Evolutionary conservation across 2,888 invertebrate genomes (phyloP), one percentile per base, ranked within the genome.

Genomic region (Cephus pulcher): DNA sequence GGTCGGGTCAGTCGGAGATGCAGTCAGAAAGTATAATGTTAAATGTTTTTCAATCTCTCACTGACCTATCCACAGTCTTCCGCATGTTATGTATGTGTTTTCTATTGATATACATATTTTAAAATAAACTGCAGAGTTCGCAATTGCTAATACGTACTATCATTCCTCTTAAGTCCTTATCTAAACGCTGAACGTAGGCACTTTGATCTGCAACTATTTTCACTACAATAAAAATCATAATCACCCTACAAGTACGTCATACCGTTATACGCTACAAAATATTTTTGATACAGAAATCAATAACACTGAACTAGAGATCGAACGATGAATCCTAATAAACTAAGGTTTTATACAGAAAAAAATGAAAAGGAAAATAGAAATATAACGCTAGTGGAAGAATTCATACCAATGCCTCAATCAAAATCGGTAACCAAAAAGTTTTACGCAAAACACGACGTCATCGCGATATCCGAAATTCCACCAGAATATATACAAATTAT

Each of bases 31-130:
- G 35, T 37, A 73, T n/a, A 69, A 15, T 23, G 11, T 78, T 78
- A 33, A 30, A 74, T 34, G 33, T n/a, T 11, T 78, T 76, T 34
- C 32, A 32, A n/a, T 70, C 34, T 30, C 68, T 76, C 73, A 33
- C 69, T 37, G 73, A 76, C 73, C 75, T 81, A 79, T 83, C 80
- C 80, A 82, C 80, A 80, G 86, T 89, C 87, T 88, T 89, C 85
- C 88, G 88, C 87, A 89, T 89, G 87, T 89, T 89, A 88, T 87
- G 88, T 90, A 89, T 86, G 89, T 88, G 87, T 90, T 90, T 90
- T 91, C 85, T 90, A 90, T 89, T 87, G 86, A 88, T 90, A 88
- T 87, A 88, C 88, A 87, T 88, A 90, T 89, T 90, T 90, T 90
- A 85, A 89, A 90, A 90, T 90, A 90, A 90, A 90, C 84, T 82